Conservation (phyloP, 2,888 invertebrate species). For the Pterostichus madidus region DNA sequence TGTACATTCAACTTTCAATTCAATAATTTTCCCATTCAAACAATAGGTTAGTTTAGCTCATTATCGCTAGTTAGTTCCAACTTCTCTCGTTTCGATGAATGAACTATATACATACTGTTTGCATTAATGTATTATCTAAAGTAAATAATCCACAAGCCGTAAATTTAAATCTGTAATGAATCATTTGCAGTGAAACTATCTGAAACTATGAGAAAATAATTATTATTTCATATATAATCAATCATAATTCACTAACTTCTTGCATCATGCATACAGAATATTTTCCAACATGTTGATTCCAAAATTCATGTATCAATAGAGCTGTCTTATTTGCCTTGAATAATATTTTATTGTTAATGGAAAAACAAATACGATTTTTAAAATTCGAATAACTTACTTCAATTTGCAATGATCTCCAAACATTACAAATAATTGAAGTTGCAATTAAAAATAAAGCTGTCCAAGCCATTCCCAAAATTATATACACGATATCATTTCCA, state of each 20-base stretch:
- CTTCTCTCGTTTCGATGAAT: no score
- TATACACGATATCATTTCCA: neutral
- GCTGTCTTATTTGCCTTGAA: slow-evolving; percentile 9
- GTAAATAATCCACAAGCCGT: slow-evolving; percentile 29
- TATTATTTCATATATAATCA: neutral
- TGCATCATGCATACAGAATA: neutral
- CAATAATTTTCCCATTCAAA: no score
- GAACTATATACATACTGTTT: slow-evolving; percentile 27
- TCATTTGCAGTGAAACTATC: slow-evolving; percentile 22
- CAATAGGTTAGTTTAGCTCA: no score
- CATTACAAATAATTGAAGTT: neutral
- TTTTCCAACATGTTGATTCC: slow-evolving; percentile 43
- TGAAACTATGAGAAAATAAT: slow-evolving; percentile 12
- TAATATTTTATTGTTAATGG: no score
- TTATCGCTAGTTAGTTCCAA: no score
- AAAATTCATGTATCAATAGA: slow-evolving; percentile 31
- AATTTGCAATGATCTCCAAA: neutral
- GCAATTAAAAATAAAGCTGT: neutral
- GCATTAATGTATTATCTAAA: slow-evolving; percentile 36
- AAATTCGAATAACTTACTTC: no score
- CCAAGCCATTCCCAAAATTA: neutral
- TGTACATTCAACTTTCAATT: no score
- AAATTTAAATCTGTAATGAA: slow-evolving; percentile 7
- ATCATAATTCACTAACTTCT: slow-evolving; percentile 4
- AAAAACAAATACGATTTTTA: no score